Evolutionary conservation across 2,113 vertebrate genomes (phyloP).

Genomic region (Reinhardtius hippoglossoides): DNA sequence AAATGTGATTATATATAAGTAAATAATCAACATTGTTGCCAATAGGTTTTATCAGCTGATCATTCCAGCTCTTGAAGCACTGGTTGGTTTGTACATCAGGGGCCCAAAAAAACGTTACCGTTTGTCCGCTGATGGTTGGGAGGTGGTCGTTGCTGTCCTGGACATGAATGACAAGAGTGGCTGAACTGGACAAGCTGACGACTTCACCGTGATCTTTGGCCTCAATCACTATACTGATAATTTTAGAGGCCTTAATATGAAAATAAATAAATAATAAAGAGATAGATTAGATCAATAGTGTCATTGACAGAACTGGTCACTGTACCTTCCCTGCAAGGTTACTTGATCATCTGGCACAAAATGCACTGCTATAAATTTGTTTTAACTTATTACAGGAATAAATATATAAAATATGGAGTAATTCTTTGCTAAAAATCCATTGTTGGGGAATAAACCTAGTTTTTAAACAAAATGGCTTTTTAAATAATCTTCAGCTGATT

Average conservation of each 20-base stretch:
- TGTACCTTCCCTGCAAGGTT: too few species aligned
- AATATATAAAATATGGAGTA: too few species aligned
- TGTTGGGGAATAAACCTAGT: too few species aligned
- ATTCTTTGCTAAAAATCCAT: too few species aligned
- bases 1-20: background rate
- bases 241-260: slow-evolving; percentile 48
- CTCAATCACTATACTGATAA: slow-evolving; percentile 53
- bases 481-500: too few species aligned
- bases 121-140: slow-evolving; percentile 57
- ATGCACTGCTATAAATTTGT: too few species aligned
- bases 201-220: slow-evolving; percentile 68
- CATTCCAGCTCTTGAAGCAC: too few species aligned
- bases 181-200: slow-evolving; percentile 66
- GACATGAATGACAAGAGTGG: slow-evolving; percentile 62
- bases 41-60: background rate
- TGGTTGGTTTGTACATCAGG: too few species aligned
- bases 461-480: too few species aligned
- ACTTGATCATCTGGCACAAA: too few species aligned
- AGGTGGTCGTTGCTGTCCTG: slow-evolving; percentile 66
- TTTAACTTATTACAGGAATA: too few species aligned
- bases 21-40: background rate
- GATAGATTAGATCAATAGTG: background rate
- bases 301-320: too few species aligned
- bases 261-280: background rate
- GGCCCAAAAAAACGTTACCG: slow-evolving; percentile 24